These are phyloP conservation scores for Theonella swinhoei DNA, from an alignment of 37 sponge, comb jelly and placozoan genomes.

Conservation along the genomic window DNA sequence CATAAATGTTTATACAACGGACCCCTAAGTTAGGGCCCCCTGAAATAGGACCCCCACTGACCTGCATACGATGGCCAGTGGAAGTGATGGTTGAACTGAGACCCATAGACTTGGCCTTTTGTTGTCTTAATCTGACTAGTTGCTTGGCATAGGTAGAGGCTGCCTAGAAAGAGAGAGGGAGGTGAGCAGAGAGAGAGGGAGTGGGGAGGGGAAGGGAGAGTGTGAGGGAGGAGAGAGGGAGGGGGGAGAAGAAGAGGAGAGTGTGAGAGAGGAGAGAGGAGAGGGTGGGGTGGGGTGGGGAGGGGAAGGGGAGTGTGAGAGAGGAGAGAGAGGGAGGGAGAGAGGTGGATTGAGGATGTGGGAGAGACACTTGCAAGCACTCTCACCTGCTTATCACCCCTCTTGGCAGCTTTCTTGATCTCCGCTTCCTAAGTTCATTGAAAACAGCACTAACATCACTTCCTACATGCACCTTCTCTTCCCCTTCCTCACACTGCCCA, in stretches of 20 bases:
- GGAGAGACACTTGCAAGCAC: not conserved
- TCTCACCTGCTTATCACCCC: constrained; percentile 90
- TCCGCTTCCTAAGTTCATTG: constrained; percentile 80
- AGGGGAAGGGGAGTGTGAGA: not conserved
- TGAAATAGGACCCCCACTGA: not conserved
- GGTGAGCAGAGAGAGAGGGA: not conserved
- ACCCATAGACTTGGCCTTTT: constrained; percentile 87
- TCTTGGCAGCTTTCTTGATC: constrained; percentile 96
- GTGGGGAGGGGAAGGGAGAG: not conserved
- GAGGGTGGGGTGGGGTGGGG: not conserved
- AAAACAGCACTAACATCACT: too few relatives aligned
- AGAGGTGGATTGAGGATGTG: too few relatives aligned
- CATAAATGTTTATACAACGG: not conserved
- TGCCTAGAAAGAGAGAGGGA: constrained; percentile 12
- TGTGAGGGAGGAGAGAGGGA: not conserved
- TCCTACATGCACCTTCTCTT: too few relatives aligned
- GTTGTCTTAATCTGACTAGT: constrained; percentile 91
- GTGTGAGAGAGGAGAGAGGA: not conserved
- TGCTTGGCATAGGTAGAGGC: constrained; percentile 89
- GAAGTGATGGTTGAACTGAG: constrained; percentile 85
- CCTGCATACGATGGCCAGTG: constrained; percentile 87
- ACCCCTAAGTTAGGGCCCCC: not conserved
- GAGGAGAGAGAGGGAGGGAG: not conserved
- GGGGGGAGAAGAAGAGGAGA: not conserved
- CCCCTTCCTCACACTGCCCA: not conserved